Percentiles rank a stretch among this genome's conserved stretches.
phyloP scores from a whole-genome alignment of 2,113 vertebrate genomes.

The Gymnorhina tibicen region DNA sequence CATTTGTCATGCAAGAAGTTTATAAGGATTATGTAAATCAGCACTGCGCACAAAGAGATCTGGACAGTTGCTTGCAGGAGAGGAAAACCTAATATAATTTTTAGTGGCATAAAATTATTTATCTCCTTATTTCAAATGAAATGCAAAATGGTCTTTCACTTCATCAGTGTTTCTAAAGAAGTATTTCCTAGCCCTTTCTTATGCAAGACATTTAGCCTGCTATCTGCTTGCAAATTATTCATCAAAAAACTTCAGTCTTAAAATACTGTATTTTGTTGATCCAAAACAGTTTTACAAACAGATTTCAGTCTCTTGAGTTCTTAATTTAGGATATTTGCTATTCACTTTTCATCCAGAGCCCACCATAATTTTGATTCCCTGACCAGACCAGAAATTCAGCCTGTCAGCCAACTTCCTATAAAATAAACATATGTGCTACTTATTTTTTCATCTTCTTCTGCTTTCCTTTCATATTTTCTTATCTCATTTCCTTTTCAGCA shows the following conservation, averaged over 20 bases:
- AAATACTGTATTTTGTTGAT: neutral
- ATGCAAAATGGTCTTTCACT: neutral
- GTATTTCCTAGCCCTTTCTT: neutral
- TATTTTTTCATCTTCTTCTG: slow-evolving; percentile 32
- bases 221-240: neutral
- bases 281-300: neutral
- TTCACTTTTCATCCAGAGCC: slow-evolving; percentile 19
- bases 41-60: neutral
- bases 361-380: slow-evolving; percentile 10
- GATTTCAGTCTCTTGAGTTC: neutral
- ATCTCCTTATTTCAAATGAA: neutral
- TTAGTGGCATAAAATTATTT: neutral
- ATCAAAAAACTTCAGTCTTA: neutral
- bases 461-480: slow-evolving; percentile 35
- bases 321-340: slow-evolving; percentile 28
- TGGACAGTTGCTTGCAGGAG: neutral
- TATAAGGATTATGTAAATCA: neutral
- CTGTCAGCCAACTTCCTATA: slow-evolving; percentile 42
- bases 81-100: neutral
- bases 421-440: slow-evolving; percentile 46
- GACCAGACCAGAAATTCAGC: slow-evolving; percentile 27
- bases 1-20: neutral
- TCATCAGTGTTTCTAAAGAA: neutral
- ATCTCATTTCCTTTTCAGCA: slow-evolving; percentile 7
- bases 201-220: neutral